Evolutionary conservation across 2,113 vertebrate genomes (phyloP).

Genomic region (Leuciscus idus): DNA sequence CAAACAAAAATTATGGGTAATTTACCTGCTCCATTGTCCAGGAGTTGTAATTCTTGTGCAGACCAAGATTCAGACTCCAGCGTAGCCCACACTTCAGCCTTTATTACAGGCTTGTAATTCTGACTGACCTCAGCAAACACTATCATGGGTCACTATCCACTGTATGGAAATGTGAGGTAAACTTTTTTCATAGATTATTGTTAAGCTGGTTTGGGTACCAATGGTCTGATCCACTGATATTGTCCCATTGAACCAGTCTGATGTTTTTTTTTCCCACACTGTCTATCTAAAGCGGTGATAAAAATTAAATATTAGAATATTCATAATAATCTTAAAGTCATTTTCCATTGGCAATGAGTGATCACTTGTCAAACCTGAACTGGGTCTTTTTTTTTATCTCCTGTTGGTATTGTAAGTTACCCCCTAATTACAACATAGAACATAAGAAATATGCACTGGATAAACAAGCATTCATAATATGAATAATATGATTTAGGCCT

Average conservation of each 20-base stretch:
- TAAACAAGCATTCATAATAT: not conserved
- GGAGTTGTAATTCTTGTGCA: constrained; percentile 59
- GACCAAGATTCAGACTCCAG: constrained; percentile 64
- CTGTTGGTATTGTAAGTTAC: constrained; percentile 66
- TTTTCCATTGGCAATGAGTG: no score
- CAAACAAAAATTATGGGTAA: not conserved
- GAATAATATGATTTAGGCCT: not conserved
- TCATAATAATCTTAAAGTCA: no score
- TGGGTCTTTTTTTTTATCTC: constrained; percentile 65
- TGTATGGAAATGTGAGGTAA: constrained; percentile 58
- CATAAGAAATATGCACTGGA: not conserved
- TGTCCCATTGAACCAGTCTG: constrained; percentile 56
- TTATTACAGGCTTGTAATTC: constrained; percentile 66
- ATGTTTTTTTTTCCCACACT: constrained; percentile 59
- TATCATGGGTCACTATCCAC: constrained; percentile 60
- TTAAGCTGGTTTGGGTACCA: constrained; percentile 72
- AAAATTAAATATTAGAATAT: not conserved
- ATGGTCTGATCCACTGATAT: constrained; percentile 66
- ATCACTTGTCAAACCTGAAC: no score
- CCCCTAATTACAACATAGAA: constrained; percentile 61
- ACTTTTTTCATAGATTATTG: constrained; percentile 63
- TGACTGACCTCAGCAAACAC: constrained; percentile 72
- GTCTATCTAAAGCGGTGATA: constrained; percentile 64
- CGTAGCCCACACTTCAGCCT: constrained; percentile 68
- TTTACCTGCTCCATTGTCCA: constrained; percentile 75